A percentile compares a stretch with the other conserved stretches of the same genome.
Evolutionary conservation across 2,797 vertebrate species (phyloP).

Genomic region (Nasua narica): DNA sequence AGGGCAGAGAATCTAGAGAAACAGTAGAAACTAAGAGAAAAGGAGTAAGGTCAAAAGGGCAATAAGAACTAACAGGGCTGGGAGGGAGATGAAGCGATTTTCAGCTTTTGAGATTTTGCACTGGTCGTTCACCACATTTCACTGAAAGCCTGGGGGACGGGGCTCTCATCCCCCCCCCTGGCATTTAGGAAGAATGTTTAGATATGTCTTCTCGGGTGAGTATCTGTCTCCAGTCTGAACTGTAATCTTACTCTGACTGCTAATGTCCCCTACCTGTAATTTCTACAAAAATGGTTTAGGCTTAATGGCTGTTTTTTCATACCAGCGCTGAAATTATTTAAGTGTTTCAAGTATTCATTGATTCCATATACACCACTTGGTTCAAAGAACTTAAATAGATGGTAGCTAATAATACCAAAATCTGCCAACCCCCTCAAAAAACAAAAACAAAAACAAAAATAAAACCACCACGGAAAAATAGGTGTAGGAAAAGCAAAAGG

Average conservation of each 20-base stretch:
- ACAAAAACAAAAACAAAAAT: too few relatives aligned
- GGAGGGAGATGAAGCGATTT: background rate
- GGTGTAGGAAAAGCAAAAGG: background rate
- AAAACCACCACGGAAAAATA: background rate
- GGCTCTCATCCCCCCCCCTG: background rate
- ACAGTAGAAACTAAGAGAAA: background rate
- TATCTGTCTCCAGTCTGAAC: background rate
- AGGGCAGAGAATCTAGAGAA: background rate
- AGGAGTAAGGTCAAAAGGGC: background rate
- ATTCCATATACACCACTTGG: background rate
- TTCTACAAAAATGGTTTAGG: background rate
- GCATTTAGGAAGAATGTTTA: background rate
- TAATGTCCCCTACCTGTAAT: background rate
- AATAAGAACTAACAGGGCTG: background rate
- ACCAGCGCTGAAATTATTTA: background rate
- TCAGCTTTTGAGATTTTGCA: background rate
- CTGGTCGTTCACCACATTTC: background rate
- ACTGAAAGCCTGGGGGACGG: background rate
- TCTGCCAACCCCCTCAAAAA: background rate
- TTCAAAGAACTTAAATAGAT: background rate
- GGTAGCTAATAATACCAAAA: background rate
- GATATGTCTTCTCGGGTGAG: background rate
- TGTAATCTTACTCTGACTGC: background rate
- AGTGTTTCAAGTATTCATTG: background rate
- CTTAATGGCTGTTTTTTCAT: background rate